Conservation (phyloP, 2,888 invertebrate genomes). For the Drosophila siamana region DNA sequence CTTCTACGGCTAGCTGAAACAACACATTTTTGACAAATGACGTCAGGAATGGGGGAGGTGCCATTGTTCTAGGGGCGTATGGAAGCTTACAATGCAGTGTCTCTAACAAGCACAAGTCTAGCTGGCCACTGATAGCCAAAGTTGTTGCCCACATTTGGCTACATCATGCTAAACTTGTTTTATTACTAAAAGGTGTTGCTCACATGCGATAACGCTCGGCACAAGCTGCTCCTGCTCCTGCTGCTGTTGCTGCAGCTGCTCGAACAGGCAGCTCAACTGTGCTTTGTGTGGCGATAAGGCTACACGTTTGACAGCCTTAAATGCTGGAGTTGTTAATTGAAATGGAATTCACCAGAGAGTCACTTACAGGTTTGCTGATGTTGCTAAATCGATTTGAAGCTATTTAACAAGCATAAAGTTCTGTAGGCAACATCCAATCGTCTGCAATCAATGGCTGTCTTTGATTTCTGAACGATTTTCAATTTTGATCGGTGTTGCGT, state of each 20-base stretch:
- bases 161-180: constrained; percentile 24
- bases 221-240: neutral
- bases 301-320: neutral
- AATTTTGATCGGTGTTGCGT: too few species aligned
- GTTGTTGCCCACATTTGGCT: constrained; percentile 27
- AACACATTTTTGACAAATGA: constrained; percentile 71
- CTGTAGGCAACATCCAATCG: neutral
- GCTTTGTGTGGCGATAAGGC: neutral
- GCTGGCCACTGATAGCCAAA: constrained; percentile 8
- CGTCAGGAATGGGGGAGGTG: too few species aligned
- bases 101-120: constrained; percentile 48
- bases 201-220: constrained; percentile 7
- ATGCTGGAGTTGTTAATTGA: constrained; percentile 2
- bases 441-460: neutral
- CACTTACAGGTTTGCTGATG: constrained; percentile 1
- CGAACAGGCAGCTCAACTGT: too few species aligned
- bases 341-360: neutral
- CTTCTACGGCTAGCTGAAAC: constrained; percentile 17
- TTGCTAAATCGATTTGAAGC: constrained; percentile 1
- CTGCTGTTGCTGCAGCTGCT: neutral
- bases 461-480: neutral
- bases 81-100: constrained; percentile 54
- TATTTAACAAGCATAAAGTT: neutral
- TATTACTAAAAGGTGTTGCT: constrained; percentile 53
- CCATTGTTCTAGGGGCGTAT: too few species aligned